Evolutionary conservation across 2,113 vertebrate species (phyloP).

Genomic region (Aegithalos caudatus): DNA sequence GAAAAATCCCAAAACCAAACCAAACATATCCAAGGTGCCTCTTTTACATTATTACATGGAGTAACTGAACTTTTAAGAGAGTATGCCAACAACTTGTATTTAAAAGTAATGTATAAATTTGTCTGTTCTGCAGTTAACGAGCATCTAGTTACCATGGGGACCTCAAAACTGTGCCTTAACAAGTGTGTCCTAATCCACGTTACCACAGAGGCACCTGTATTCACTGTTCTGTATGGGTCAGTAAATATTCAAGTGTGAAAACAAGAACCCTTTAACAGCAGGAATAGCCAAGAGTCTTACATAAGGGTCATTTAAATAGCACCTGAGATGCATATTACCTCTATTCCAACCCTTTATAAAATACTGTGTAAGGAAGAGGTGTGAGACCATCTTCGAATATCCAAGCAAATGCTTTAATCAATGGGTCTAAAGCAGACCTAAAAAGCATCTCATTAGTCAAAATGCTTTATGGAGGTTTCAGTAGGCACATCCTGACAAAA

Average conservation of each 20-base stretch:
- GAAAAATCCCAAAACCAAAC: rapidly evolving
- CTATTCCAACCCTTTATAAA: background rate
- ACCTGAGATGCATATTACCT: background rate
- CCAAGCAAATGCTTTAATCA: background rate
- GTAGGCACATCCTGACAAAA: background rate
- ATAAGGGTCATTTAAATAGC: background rate
- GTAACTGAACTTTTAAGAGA: background rate
- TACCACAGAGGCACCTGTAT: background rate
- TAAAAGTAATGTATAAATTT: background rate
- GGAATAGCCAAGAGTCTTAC: background rate
- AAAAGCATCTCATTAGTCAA: background rate
- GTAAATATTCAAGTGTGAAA: background rate
- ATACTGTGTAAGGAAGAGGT: background rate
- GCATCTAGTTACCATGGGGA: background rate
- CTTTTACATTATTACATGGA: background rate
- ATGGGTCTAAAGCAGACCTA: background rate
- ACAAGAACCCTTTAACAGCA: background rate
- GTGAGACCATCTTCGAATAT: background rate
- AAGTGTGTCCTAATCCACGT: background rate
- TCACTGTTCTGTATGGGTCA: background rate
- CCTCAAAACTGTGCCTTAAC: background rate
- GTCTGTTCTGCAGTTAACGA: background rate
- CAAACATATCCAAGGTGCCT: background rate
- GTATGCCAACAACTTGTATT: background rate
- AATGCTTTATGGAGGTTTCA: background rate